Evolutionary conservation across 92 coral and sea anemone species (phyloP).

Genomic region (Epizoanthus rinbou): DNA sequence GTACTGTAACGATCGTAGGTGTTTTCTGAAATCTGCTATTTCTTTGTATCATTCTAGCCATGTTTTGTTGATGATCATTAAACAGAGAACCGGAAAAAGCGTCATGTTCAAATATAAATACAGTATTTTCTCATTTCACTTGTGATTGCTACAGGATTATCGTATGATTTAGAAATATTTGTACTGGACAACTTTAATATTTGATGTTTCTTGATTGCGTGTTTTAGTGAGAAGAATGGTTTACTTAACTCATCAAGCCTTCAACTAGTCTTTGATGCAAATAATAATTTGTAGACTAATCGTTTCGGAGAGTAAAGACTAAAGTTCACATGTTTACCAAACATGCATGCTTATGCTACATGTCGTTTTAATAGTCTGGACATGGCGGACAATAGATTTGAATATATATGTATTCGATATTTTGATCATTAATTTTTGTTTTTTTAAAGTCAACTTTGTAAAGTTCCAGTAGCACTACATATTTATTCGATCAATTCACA

Average conservation of each 20-base stretch:
- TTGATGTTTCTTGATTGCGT: too few species aligned
- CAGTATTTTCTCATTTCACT: not conserved
- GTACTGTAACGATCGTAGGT: slow-evolving; percentile 12
- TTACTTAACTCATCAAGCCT: not conserved
- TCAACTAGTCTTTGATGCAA: slow-evolving; percentile 2
- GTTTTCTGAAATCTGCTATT: not conserved
- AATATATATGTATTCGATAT: too few species aligned
- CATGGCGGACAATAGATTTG: too few species aligned
- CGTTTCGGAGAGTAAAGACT: not conserved
- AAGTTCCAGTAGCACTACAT: too few species aligned
- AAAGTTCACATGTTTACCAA: too few species aligned
- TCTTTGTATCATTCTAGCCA: slow-evolving; percentile 1
- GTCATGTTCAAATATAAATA: not conserved
- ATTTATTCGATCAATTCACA: too few species aligned
- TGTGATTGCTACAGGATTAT: not conserved
- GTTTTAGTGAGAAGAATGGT: not conserved
- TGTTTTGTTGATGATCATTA: not conserved
- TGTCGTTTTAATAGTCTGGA: too few species aligned
- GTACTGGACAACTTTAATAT: not conserved
- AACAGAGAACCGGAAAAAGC: slow-evolving; percentile 30
- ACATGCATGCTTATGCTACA: too few species aligned
- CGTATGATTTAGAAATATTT: not conserved
- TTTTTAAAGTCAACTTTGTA: too few species aligned
- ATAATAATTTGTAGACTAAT: not conserved
- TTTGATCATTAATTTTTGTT: too few species aligned